Percentiles rank a stretch among this genome's conserved stretches.
These are phyloP conservation scores for Semotilus atromaculatus DNA, from an alignment of 2,797 vertebrate genomes.

Conservation along the genomic window DNA sequence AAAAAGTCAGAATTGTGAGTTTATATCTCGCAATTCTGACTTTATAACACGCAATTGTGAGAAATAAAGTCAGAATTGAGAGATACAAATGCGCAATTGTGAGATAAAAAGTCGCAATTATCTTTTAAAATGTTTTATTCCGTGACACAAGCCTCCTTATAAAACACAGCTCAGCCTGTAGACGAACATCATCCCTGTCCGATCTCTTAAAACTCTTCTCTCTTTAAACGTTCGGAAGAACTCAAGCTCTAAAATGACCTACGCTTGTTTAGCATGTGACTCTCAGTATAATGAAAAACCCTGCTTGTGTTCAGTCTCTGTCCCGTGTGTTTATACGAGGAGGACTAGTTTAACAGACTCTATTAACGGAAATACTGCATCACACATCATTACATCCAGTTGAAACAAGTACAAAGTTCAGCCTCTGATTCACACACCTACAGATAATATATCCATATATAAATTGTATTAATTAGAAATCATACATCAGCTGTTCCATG, in stretches of 20 bases:
- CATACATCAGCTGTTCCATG: background rate
- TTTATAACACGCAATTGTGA: no score
- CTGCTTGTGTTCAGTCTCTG: background rate
- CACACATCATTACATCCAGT: background rate
- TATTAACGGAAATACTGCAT: background rate
- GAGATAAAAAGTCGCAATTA: no score
- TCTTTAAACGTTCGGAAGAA: background rate
- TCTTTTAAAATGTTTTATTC: no score
- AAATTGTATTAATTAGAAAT: background rate
- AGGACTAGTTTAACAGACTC: background rate
- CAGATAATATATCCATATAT: constrained; percentile 15
- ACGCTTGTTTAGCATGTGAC: background rate
- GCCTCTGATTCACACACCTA: constrained; percentile 13
- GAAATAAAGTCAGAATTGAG: no score
- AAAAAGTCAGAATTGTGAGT: no score
- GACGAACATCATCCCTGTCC: background rate
- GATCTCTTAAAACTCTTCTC: background rate
- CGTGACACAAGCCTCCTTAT: no score
- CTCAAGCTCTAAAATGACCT: no score
- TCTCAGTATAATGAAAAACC: background rate
- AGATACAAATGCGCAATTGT: no score
- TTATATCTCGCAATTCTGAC: no score
- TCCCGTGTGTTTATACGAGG: background rate
- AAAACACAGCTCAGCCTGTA: background rate
- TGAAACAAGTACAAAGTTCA: background rate